Percentiles rank a stretch among this genome's conserved stretches.
Evolutionary conservation across 2,797 vertebrate species (phyloP).

Genomic region (Pantherophis alleghaniensis): DNA sequence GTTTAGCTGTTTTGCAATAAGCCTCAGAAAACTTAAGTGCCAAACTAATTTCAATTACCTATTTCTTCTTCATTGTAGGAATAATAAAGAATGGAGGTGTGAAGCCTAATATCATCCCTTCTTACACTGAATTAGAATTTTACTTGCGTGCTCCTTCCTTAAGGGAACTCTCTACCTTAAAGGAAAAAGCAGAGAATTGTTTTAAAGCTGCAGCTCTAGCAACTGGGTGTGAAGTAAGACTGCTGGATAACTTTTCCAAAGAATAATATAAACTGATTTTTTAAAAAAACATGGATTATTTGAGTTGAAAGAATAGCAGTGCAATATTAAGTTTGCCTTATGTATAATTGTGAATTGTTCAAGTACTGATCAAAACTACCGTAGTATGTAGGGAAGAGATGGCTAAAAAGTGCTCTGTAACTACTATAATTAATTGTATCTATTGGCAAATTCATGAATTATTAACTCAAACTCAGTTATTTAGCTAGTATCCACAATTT

Average conservation of each 20-base stretch:
- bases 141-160: conserved; percentile 81
- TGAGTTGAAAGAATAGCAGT: neutral
- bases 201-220: conserved; percentile 85
- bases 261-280: neutral
- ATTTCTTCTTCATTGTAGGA: conserved; percentile 70
- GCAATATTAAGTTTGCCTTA: neutral
- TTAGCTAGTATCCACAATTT: neutral
- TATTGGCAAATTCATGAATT: neutral
- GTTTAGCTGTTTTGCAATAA: conserved; percentile 1
- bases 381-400: neutral
- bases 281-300: neutral
- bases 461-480: neutral
- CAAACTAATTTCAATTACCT: neutral
- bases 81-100: conserved; percentile 88
- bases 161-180: conserved; percentile 79
- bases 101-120: conserved; percentile 89
- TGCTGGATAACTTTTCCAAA: conserved; percentile 1
- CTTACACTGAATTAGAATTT: conserved; percentile 82
- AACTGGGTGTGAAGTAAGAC: conserved; percentile 84
- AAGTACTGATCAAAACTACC: neutral
- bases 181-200: conserved; percentile 82
- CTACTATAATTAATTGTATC: neutral
- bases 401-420: neutral
- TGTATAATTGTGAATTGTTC: neutral
- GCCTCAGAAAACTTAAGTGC: neutral